Evolutionary conservation across 2,888 invertebrate species (phyloP).

Genomic region (Autographa gamma): DNA sequence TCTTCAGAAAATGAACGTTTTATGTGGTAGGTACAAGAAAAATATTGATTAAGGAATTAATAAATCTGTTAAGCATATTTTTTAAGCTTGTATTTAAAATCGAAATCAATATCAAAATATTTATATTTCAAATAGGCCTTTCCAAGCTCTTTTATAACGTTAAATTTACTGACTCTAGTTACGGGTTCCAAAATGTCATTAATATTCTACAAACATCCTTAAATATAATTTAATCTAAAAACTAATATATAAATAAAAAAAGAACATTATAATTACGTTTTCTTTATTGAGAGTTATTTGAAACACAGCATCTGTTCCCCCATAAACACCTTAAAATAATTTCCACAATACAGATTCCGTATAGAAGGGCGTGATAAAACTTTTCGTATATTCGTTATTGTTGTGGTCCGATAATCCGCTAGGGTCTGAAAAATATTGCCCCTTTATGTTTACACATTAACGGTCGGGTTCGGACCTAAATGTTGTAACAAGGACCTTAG

Average conservation of each 20-base stretch:
- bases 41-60: no score
- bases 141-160: no score
- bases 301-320: neutral
- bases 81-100: no score
- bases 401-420: slow-evolving; percentile 3
- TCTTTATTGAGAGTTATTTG: neutral
- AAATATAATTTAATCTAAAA: no score
- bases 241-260: neutral
- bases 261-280: neutral
- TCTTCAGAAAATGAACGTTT: no score
- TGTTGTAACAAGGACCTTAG: neutral
- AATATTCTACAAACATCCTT: no score
- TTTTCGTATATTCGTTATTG: slow-evolving; percentile 9
- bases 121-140: no score
- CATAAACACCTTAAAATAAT: slow-evolving; percentile 5
- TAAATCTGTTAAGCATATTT: no score
- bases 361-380: neutral
- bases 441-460: slow-evolving; percentile 11
- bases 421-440: slow-evolving; percentile 5
- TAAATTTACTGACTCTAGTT: no score
- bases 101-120: no score
- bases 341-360: neutral
- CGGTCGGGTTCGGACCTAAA: slow-evolving; percentile 9
- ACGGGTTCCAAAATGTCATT: no score
- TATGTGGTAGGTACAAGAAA: no score